phyloP scores from a whole-genome alignment of 2,797 vertebrate species.

The Spinibarbus caldwelli region DNA sequence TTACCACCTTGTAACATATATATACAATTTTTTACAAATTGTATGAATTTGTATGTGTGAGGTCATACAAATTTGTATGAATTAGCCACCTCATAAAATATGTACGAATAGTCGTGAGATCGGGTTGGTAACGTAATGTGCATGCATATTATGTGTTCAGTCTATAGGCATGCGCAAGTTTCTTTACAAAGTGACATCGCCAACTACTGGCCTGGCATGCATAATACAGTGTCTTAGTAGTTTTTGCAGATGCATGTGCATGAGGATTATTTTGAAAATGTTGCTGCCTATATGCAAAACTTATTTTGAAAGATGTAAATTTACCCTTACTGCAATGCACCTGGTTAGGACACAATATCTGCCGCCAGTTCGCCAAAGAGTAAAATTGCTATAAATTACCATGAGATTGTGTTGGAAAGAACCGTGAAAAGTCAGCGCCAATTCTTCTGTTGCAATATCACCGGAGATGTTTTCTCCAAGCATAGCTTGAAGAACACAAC shows the following conservation, averaged over 20 bases:
- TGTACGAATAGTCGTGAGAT: not conserved
- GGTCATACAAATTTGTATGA: not conserved
- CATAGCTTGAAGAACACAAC: constrained; percentile 69
- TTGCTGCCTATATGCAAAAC: not conserved
- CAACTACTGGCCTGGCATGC: not conserved
- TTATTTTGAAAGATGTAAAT: not conserved
- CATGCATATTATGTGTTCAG: too few species aligned
- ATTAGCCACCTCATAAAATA: not conserved
- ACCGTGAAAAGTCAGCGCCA: constrained; percentile 41
- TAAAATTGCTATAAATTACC: not conserved
- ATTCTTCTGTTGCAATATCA: constrained; percentile 47
- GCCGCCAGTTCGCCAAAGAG: not conserved
- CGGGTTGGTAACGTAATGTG: not conserved
- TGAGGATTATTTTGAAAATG: not conserved
- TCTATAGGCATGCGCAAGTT: not conserved
- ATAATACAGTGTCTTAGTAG: not conserved
- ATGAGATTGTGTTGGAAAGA: constrained; percentile 32
- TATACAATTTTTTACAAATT: too few species aligned
- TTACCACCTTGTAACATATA: too few species aligned
- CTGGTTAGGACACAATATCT: not conserved
- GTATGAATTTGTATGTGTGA: too few species aligned
- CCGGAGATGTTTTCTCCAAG: constrained; percentile 59
- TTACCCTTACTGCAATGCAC: not conserved
- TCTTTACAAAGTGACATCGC: not conserved
- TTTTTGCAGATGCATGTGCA: not conserved